phyloP scores from a whole-genome alignment of 1,140 invertebrate genomes.

The Streblospio benedicti region DNA sequence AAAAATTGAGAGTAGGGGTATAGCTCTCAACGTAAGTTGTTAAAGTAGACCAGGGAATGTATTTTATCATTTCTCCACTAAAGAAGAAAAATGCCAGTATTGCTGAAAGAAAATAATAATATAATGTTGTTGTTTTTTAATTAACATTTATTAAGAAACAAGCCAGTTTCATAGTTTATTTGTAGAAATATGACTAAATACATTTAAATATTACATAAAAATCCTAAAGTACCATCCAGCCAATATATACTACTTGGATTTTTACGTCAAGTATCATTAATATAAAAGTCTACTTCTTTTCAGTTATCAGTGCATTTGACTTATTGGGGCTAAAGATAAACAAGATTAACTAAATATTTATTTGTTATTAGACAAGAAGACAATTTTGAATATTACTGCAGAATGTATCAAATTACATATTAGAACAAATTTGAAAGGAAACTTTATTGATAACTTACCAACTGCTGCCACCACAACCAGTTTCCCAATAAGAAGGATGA shows the following conservation, averaged over 20 bases:
- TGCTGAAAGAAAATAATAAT: conserved; percentile 31
- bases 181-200: not conserved
- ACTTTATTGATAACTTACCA: conserved; percentile 51
- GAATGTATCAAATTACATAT: too few relatives aligned
- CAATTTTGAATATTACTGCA: too few relatives aligned
- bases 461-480: conserved; percentile 67
- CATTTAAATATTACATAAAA: too few relatives aligned
- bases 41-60: not conserved
- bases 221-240: too few relatives aligned
- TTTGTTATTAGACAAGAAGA: too few relatives aligned
- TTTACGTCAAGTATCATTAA: too few relatives aligned
- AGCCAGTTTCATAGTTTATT: not conserved
- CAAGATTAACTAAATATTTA: too few relatives aligned
- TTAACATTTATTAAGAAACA: conserved; percentile 18
- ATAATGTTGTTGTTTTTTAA: not conserved
- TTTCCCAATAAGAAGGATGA: conserved; percentile 83
- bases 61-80: conserved; percentile 35
- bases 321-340: too few relatives aligned
- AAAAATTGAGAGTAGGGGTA: conserved; percentile 53
- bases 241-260: too few relatives aligned
- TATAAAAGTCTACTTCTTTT: too few relatives aligned
- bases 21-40: not conserved
- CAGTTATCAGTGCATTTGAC: too few relatives aligned
- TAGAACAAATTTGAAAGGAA: too few relatives aligned
- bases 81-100: conserved; percentile 49